Evolutionary conservation across 2,113 vertebrate species (phyloP), one percentile per base, ranked within the genome.

Genomic region (Pagrus major): DNA sequence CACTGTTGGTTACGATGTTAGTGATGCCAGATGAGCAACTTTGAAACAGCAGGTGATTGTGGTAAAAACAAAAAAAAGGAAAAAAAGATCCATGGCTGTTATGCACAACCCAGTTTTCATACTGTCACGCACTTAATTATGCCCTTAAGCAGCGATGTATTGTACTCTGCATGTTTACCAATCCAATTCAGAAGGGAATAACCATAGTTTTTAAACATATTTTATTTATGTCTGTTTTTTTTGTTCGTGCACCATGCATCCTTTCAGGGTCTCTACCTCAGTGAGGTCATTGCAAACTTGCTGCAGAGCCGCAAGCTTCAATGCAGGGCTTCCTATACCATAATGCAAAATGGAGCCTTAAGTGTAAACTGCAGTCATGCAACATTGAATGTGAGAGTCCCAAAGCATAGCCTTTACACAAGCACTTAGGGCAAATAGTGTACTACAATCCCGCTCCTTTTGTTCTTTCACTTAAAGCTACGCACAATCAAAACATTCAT

Each of bases 211-310:
- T 71, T 47, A 15, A 76, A 69, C 84, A 81, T 80, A 35, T 84
- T 80, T 92, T 76, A 82, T 81, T 76, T 80, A 84, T 74, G 77
- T 76, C 56, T 67, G 47, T 78, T 46, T 21, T 73, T 78, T 85
- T 86, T 67, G 16, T 88, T 85, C 71, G 46, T 93, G 90, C 91
- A 91, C 85, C 91, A 83, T 84, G 88, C 90, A 88, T 91, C 85
- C 80, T 91, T 92, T 90, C 91, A 90, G 91, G 92, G 91, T 93
- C 86, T 95, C 94, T 95, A 95, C 93, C 95, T 95, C 94, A 94
- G 92, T 86, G 90, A 94, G 94, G 93, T 94, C 87, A 91, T 91
- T 91, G 91, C 89, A 93, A 92, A 93, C 90, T 91, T 89, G 91
- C 93, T 91, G 90, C 91, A 89, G 90, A 89, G 90, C 89, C 86